phyloP scores from a whole-genome alignment of 2,113 vertebrate species.

The Silurus meridionalis region DNA sequence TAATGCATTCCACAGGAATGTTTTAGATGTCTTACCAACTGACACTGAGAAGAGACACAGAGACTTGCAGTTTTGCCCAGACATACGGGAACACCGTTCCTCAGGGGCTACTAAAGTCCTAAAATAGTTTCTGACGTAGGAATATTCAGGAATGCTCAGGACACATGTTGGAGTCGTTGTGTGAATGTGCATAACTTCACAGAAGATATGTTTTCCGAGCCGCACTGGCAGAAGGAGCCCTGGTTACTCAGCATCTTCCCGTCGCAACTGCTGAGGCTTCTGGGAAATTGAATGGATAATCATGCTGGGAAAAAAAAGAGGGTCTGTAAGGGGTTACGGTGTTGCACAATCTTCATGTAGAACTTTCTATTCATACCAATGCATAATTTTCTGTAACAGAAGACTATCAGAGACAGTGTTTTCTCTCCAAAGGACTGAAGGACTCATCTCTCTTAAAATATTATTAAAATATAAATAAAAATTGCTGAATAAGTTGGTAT shows the following conservation, averaged over 20 bases:
- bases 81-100: slow-evolving; percentile 19
- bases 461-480: too few species aligned
- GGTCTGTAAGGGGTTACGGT: slow-evolving; percentile 29
- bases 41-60: not conserved
- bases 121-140: slow-evolving; percentile 41
- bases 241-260: slow-evolving; percentile 69
- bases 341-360: not conserved
- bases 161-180: slow-evolving; percentile 42
- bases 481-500: too few species aligned
- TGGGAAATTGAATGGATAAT: slow-evolving; percentile 68
- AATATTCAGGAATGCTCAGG: slow-evolving; percentile 32
- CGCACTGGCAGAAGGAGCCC: slow-evolving; percentile 60
- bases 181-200: slow-evolving; percentile 60
- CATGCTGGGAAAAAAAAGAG: slow-evolving; percentile 57
- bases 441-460: too few species aligned
- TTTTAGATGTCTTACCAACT: not conserved
- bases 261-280: slow-evolving; percentile 63
- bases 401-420: not conserved
- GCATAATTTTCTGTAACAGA: not conserved
- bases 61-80: not conserved
- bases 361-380: not conserved
- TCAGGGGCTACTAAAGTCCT: slow-evolving; percentile 8
- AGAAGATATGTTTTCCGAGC: slow-evolving; percentile 57
- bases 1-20: slow-evolving; percentile 1
- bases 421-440: not conserved